phyloP scores from a whole-genome alignment of 2,888 invertebrate genomes.

The Clostera curtula region DNA sequence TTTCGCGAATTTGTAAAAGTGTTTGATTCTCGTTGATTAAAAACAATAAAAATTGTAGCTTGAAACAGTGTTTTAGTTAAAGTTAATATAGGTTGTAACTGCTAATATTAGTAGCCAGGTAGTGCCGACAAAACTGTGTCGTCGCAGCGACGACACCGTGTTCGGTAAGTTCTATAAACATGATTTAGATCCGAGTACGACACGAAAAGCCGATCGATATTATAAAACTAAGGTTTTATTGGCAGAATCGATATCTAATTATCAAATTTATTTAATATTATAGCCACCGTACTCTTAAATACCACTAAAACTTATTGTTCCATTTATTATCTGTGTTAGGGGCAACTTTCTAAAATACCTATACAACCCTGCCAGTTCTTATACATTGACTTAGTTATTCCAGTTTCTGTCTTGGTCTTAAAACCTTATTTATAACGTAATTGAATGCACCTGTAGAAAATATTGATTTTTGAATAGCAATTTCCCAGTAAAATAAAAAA shows the following conservation, averaged over 20 bases:
- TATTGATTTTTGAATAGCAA: too few species aligned
- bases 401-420: too few species aligned
- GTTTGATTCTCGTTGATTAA: conserved; percentile 11
- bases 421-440: too few species aligned
- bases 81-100: too few species aligned
- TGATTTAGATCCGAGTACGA: conserved; percentile 23
- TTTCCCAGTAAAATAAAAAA: too few species aligned
- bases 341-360: conserved; percentile 28
- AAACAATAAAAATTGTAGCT: too few species aligned
- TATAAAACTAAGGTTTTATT: conserved; percentile 43
- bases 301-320: conserved; percentile 11
- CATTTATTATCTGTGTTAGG: conserved; percentile 26
- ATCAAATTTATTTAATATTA: conserved; percentile 10
- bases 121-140: conserved; percentile 7
- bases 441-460: too few species aligned
- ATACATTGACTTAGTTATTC: too few species aligned
- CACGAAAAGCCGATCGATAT: conserved; percentile 60
- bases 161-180: conserved; percentile 19
- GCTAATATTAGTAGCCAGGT: too few species aligned
- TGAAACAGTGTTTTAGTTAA: too few species aligned
- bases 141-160: conserved; percentile 20
- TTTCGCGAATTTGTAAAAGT: conserved; percentile 21
- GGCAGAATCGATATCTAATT: conserved; percentile 21
- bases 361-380: background rate
- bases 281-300: conserved; percentile 4